Evolutionary conservation across 1,140 invertebrate species (phyloP), one percentile per base, ranked within the genome.

Genomic region (Phthorimaea operculella): DNA sequence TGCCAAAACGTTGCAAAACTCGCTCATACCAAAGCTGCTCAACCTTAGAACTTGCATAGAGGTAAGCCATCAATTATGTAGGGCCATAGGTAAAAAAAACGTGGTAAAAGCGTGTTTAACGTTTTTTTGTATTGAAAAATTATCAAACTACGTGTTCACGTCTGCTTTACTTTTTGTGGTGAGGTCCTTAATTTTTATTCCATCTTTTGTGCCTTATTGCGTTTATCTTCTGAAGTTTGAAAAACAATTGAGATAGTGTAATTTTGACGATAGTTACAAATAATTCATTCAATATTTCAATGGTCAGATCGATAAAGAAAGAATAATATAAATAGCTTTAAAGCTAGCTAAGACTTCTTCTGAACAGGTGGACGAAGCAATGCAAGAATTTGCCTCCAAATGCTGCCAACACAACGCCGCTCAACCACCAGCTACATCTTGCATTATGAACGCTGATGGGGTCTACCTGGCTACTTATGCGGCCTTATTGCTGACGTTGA

Each of bases 401-500:
- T 96, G 96, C 71, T 97, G 96, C 83, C 90, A 96, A 87, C 93
- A 96, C 90, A 90, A 90, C 72, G 86, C 85, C 52, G 86, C 86
- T 48, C 79, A 89, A 81, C 85, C 88, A 56, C 87, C 89, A 58
- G 86, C 86, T 45, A 87, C 86, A 4, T 83, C 91, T 3, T 94
- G 93, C 17, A 96, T 97, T 47, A 93, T 97, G 86, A 98, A 98
- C 82, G 95, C 96, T 16, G 96, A 98, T 87, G 96, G 96, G 50
- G 94, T 98, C 50, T 98, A 98, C 78, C 86, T 97, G 52, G 93
- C 96, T 1, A 95, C 94, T 0, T 96, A 96, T 72, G 90, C 93
- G 1, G 92, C 93, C 1, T 82, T 98, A 15, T 79, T 94, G 34
- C 84, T 98, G 0, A 96, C 94, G 75, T 80, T 97, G 12, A 94